Evolutionary conservation across 2,113 vertebrate genomes (phyloP).

Genomic region (Corydoras sp.): DNA sequence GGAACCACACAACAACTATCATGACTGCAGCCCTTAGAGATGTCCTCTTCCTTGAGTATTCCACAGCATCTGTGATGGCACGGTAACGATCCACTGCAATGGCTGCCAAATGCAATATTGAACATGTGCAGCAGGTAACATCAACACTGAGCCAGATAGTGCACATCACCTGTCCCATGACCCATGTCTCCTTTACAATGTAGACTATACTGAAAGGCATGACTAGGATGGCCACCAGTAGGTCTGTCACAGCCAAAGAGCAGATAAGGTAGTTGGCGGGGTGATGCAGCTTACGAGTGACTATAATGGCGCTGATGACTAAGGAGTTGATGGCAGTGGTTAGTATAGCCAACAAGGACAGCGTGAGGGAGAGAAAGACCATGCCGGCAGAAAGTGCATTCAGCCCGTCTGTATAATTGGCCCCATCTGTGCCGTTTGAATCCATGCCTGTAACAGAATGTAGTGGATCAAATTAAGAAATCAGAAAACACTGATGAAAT

Average conservation of each 20-base stretch:
- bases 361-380: slow-evolving; percentile 81
- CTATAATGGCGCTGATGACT: slow-evolving; percentile 91
- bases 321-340: slow-evolving; percentile 94
- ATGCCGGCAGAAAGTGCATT: slow-evolving; percentile 71
- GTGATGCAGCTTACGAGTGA: slow-evolving; percentile 92
- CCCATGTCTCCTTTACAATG: slow-evolving; percentile 87
- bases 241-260: slow-evolving; percentile 91
- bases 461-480: neutral
- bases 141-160: slow-evolving; percentile 93
- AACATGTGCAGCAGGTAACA: slow-evolving; percentile 93
- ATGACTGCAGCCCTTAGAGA: slow-evolving; percentile 81
- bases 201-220: slow-evolving; percentile 98
- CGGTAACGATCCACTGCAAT: slow-evolving; percentile 92
- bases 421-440: slow-evolving; percentile 77
- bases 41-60: slow-evolving; percentile 89
- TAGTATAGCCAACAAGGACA: slow-evolving; percentile 81
- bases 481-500: slow-evolving; percentile 11
- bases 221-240: slow-evolving; percentile 91
- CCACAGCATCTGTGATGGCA: slow-evolving; percentile 91
- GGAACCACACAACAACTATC: slow-evolving; percentile 86
- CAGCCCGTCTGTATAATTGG: slow-evolving; percentile 56
- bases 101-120: slow-evolving; percentile 89
- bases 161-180: slow-evolving; percentile 88
- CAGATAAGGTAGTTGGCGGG: slow-evolving; percentile 98
- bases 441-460: slow-evolving; percentile 72